Evolutionary conservation across 2,797 vertebrate genomes (phyloP).

Genomic region (Schizopygopsis malacanthus): DNA sequence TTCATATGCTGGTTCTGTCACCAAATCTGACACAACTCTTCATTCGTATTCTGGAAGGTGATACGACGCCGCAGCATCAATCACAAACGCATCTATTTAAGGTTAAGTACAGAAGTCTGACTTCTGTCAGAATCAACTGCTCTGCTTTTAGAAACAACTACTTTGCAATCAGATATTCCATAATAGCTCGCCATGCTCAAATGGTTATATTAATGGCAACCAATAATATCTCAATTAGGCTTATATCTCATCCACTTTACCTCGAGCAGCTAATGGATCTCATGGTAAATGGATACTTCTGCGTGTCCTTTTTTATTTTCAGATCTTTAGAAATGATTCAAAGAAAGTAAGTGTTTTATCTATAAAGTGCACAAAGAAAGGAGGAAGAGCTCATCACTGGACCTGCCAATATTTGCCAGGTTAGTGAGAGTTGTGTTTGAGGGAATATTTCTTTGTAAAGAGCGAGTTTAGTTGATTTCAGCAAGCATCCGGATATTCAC

Average conservation of each 20-base stretch:
- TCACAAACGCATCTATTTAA: background rate
- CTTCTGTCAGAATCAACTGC: background rate
- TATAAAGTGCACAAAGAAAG: background rate
- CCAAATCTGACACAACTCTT: background rate
- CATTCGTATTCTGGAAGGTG: background rate
- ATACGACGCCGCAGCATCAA: background rate
- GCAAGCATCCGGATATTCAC: too few species aligned
- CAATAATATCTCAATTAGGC: background rate
- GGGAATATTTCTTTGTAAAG: background rate
- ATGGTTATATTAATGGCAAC: background rate
- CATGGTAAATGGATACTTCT: conserved; percentile 3
- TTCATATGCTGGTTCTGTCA: background rate
- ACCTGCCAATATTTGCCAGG: background rate
- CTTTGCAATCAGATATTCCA: background rate
- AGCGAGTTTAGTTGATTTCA: background rate
- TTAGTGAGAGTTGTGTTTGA: background rate
- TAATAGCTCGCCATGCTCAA: background rate
- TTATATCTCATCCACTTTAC: background rate
- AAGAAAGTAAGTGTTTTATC: background rate
- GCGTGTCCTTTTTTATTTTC: background rate
- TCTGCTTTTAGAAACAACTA: background rate
- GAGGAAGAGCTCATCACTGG: background rate
- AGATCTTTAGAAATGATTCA: background rate
- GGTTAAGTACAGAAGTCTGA: background rate
- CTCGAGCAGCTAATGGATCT: background rate